These are phyloP conservation scores for Lepidostoma basale DNA, from an alignment of 1,140 invertebrate species.

Conservation along the genomic window DNA sequence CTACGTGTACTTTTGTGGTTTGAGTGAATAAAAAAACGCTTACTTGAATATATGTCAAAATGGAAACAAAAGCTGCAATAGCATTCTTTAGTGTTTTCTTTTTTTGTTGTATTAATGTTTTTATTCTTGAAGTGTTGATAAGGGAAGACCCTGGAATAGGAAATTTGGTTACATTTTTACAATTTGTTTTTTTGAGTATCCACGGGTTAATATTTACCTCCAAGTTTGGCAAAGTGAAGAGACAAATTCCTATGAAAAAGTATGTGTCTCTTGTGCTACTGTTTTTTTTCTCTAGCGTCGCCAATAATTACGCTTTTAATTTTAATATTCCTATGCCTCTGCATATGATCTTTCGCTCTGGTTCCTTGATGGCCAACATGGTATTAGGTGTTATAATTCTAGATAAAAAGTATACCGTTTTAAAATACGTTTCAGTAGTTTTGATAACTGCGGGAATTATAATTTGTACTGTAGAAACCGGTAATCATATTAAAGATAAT, in stretches of 20 bases:
- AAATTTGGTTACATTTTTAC: constrained; percentile 91
- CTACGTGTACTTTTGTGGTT: too few species aligned
- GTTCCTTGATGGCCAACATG: constrained; percentile 96
- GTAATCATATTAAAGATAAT: constrained; percentile 66
- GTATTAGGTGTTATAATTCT: constrained; percentile 91
- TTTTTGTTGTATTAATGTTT: constrained; percentile 90
- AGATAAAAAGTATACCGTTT: constrained; percentile 82
- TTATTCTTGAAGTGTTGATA: constrained; percentile 87
- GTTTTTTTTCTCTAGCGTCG: constrained; percentile 91
- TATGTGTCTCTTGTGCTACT: constrained; percentile 86
- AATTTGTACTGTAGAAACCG: constrained; percentile 90
- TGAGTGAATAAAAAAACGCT: too few species aligned
- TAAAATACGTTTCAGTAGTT: constrained; percentile 90
- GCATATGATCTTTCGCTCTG: constrained; percentile 98
- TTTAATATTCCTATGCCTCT: constrained; percentile 98
- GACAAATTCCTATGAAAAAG: constrained; percentile 75
- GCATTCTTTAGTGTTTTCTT: constrained; percentile 82
- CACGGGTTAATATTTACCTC: constrained; percentile 92
- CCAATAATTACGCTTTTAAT: constrained; percentile 95
- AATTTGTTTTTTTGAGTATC: constrained; percentile 89
- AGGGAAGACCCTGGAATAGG: constrained; percentile 90
- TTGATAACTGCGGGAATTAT: constrained; percentile 93
- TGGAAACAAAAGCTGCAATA: constrained; percentile 68
- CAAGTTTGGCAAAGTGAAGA: constrained; percentile 81
- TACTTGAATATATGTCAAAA: too few species aligned